Evolutionary conservation across 2,888 invertebrate species (phyloP), one percentile per base, ranked within the genome.

Genomic region (Tipula lateralis): DNA sequence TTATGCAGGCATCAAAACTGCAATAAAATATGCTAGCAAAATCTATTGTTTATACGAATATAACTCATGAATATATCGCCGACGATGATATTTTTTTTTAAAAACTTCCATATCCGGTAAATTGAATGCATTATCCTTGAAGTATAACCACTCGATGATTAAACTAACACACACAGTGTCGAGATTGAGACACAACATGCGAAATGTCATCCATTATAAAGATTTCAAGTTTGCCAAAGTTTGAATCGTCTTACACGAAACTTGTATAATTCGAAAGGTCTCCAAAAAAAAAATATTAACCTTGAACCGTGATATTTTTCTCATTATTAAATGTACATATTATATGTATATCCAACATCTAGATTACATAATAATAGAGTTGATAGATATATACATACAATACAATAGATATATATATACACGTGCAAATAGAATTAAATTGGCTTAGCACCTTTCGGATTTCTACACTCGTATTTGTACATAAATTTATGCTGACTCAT

Each of bases 41-140:
- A 66, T 24, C 24, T 66, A 24, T 66, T 44, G n/a, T 36, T 36
- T 36, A 12, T 36, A 12, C 16, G 13, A 44, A 44, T n/a, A 13
- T n/a, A 16, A n/a, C 44, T 44, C 2, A 44, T 44, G 9, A 44
- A 44, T 44, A 36, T 7, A 24, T 24, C 66, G 66, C 24, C 24
- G 1, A 24, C 24, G 24, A 24, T 66, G 66, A 66, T 66, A 24
- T 66, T 66, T 66, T 24, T 24, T 66, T 66, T 16, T 9, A 16
- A 50, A 50, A 66, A 66, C 66, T 66, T 24, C 66, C 66, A 66
- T 66, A 24, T 66, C 66, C 66, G 66, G 66, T 66, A 66, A 66
- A 66, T 24, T 19, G 66, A 66, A 66, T 66, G 66, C 66, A 66
- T 66, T 66, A 66, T 66, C 66, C 66, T 66, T 66, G 66, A 9